Conservation (phyloP, 2,113 vertebrate genomes). For the Heptranchias perlo region DNA sequence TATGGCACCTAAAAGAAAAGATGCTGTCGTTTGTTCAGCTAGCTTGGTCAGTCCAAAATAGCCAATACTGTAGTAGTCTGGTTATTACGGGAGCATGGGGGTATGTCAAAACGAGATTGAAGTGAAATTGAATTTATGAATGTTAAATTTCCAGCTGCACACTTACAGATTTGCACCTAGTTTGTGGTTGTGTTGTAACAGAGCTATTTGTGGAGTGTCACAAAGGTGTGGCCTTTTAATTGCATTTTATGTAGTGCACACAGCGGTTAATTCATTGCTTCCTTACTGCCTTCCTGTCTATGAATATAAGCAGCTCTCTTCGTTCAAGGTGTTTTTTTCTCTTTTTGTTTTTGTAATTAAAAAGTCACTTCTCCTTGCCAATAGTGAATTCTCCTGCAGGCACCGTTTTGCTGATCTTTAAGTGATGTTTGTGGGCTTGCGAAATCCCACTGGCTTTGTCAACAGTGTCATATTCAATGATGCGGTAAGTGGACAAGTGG, state of each 20-base stretch:
- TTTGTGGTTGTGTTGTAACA: slow-evolving; percentile 30
- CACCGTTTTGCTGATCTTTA: neutral
- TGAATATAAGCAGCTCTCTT: slow-evolving; percentile 21
- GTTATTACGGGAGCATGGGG: neutral
- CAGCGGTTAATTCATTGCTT: slow-evolving; percentile 35
- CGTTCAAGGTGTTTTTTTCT: neutral
- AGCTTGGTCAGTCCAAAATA: neutral
- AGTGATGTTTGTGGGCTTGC: slow-evolving; percentile 35
- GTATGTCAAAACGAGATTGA: slow-evolving; percentile 27
- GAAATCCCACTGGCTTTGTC: slow-evolving; percentile 23
- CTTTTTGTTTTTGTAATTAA: slow-evolving; percentile 22
- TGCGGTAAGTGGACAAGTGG: slow-evolving; percentile 29
- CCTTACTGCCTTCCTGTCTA: slow-evolving; percentile 35
- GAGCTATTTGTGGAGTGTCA: slow-evolving; percentile 37
- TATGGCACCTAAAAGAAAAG: no score
- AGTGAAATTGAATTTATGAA: slow-evolving; percentile 18
- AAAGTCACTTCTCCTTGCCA: neutral
- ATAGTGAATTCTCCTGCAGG: neutral
- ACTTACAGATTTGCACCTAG: slow-evolving; percentile 18
- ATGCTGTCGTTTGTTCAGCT: neutral
- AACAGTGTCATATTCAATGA: slow-evolving; percentile 22
- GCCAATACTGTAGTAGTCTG: neutral
- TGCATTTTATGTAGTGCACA: slow-evolving; percentile 36
- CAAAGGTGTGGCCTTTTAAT: slow-evolving; percentile 37
- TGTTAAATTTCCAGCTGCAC: slow-evolving; percentile 21